These are phyloP conservation scores for Tigriopus californicus DNA, from an alignment of 2,888 invertebrate species.

Conservation along the genomic window DNA sequence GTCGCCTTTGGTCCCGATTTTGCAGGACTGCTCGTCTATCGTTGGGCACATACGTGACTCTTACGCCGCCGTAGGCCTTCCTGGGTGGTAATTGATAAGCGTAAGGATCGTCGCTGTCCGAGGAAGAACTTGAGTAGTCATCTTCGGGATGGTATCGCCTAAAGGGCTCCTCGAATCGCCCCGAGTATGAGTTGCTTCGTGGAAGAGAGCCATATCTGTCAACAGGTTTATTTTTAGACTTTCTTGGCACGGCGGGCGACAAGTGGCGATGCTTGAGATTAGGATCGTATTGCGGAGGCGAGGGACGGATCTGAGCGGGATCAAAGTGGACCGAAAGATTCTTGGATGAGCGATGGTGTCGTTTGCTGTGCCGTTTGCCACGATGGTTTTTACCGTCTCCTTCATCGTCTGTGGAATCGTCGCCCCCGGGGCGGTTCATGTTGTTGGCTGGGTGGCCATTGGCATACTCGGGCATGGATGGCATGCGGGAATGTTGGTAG, in stretches of 20 bases:
- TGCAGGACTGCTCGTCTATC: slow-evolving; percentile 36
- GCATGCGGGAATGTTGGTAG: too few relatives aligned
- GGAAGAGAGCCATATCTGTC: not conserved
- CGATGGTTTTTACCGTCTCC: too few relatives aligned
- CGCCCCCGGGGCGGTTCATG: too few relatives aligned
- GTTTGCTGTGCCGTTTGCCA: not conserved
- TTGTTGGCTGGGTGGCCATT: too few relatives aligned
- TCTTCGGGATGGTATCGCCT: slow-evolving; percentile 4
- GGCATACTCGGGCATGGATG: too few relatives aligned
- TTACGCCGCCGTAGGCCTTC: slow-evolving; percentile 56
- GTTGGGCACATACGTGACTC: slow-evolving; percentile 82
- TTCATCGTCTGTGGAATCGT: too few relatives aligned
- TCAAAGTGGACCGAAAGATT: slow-evolving; percentile 20
- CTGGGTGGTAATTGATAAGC: slow-evolving; percentile 57
- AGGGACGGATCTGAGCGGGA: slow-evolving; percentile 18
- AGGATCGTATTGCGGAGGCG: slow-evolving; percentile 18
- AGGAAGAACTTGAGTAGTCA: slow-evolving; percentile 25
- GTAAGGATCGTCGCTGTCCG: slow-evolving; percentile 65
- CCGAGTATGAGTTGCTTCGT: slow-evolving; percentile 9
- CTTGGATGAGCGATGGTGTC: slow-evolving; percentile 11
- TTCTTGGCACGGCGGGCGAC: slow-evolving; percentile 12
- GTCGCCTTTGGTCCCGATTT: too few relatives aligned
- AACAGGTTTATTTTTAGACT: not conserved
- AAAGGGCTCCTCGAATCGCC: not conserved
- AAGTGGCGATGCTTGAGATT: slow-evolving; percentile 19